Base-by-base conservation (phyloP, 30 jellyfish, hydroid and myxozoan genomes). In the Turritopsis dohrnii region DNA sequence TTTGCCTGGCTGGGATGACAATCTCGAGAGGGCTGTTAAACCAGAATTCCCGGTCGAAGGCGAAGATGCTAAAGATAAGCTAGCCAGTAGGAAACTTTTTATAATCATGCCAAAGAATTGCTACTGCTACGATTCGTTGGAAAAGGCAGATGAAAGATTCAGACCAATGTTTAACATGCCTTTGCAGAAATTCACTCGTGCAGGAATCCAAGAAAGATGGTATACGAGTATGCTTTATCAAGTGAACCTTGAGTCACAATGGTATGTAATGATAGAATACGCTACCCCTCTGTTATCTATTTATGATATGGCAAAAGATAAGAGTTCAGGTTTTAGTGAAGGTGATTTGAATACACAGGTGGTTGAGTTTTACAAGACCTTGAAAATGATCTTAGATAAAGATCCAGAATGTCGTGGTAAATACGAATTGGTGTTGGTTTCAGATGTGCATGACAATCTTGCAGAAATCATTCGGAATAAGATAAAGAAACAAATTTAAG, bases 51-150 rank as follows among this genome's bases (percentile, higher is more conserved):
- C 69, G 71, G 54, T 83, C 23, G 96, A 83, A 7, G 96, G 94
- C n/a, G 23, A 8, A 28, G 85, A 87, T 18, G 30, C 76, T 28
- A 81, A 92, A 28, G 95, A 90, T 21, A 80, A 74, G 28, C 76
- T 90, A 16, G 82, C 83, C 29, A 27, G 30, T 69, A 83, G 82
- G 71, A 86, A 81, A 54, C 26, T 90, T 52, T 86, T 79, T 84
- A 85, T 90, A 20, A 75, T 90, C 82, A 85, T 90, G 3, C 97
- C 97, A 71, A 90, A 86, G 75, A 85, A 90, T 86, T 86, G 97
- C 80, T 71, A 74, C 82, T 85, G 95, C 75, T 75, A 76, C 27
- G 60, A 72, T 7, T 30, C 74, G 20, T 86, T 90, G 71, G 81
- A 85, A 16, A 71, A 82, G 17, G 87, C 79, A 1, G 95, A 90